phyloP scores from a whole-genome alignment of 2,888 invertebrate species.

The Diadromus collaris region DNA sequence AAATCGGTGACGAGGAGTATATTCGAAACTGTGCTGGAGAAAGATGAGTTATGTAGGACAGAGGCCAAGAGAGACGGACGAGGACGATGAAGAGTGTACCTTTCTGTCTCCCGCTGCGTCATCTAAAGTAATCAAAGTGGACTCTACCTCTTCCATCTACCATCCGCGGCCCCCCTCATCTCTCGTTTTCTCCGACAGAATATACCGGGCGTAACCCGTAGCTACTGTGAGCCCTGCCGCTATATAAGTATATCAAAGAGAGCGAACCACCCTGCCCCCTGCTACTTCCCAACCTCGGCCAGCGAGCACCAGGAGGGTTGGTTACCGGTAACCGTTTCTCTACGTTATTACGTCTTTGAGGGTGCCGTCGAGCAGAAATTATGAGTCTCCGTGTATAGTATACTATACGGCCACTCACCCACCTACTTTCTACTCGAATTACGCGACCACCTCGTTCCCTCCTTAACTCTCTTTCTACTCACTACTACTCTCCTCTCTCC shows the following conservation, averaged over 20 bases:
- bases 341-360: conserved; percentile 75
- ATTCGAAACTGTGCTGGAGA: conserved; percentile 44
- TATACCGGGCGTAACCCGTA: conserved; percentile 51
- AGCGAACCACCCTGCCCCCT: conserved; percentile 2
- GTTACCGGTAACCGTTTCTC: conserved; percentile 68
- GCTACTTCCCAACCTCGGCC: conserved; percentile 37
- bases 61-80: conserved; percentile 6
- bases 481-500: conserved; percentile 39
- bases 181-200: conserved; percentile 52
- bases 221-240: conserved; percentile 57
- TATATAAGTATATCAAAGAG: conserved; percentile 77
- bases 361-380: conserved; percentile 76
- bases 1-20: conserved; percentile 50
- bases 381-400: conserved; percentile 72
- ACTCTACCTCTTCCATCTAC: conserved; percentile 70
- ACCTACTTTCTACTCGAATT: conserved; percentile 76
- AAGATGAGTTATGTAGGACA: conserved; percentile 22
- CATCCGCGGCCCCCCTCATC: conserved; percentile 59
- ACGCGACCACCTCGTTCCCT: conserved; percentile 65
- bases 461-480: conserved; percentile 45
- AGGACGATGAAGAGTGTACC: conserved; percentile 38
- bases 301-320: conserved; percentile 60
- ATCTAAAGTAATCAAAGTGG: conserved; percentile 76
- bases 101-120: conserved; percentile 67
- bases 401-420: conserved; percentile 69